phyloP scores from a whole-genome alignment of 2,797 vertebrate species.

The Phrynocephalus vlangalii region DNA sequence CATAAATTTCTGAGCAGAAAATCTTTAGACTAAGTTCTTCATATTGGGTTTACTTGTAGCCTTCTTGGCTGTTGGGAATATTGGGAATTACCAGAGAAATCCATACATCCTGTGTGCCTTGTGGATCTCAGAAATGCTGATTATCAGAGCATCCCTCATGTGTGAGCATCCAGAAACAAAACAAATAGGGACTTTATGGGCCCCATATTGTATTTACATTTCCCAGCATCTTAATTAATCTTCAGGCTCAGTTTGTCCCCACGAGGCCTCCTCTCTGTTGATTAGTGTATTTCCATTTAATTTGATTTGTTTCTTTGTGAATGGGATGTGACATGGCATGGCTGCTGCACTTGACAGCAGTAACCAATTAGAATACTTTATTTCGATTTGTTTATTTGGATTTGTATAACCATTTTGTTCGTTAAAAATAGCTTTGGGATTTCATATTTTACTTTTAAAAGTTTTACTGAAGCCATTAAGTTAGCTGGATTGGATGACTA shows the following conservation, averaged over 20 bases:
- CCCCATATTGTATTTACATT: conserved; percentile 38
- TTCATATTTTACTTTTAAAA: neutral
- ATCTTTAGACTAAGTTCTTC: neutral
- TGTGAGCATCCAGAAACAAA: conserved; percentile 13
- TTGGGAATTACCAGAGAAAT: neutral
- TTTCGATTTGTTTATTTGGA: neutral
- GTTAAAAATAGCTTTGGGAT: neutral
- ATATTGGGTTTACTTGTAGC: neutral
- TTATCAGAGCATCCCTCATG: neutral
- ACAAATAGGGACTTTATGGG: conserved; percentile 27
- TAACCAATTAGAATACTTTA: conserved; percentile 14
- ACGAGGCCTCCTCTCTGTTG: neutral
- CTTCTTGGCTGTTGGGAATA: neutral
- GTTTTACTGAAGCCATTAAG: neutral
- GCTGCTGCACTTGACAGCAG: conserved; percentile 15
- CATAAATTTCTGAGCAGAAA: neutral
- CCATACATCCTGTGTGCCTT: neutral
- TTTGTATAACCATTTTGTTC: neutral
- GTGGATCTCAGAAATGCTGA: conserved; percentile 7
- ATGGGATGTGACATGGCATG: conserved; percentile 30
- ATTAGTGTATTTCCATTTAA: conserved; percentile 28
- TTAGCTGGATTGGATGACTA: neutral
- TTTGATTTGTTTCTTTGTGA: conserved; percentile 38
- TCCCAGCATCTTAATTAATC: conserved; percentile 43
- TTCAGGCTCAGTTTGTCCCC: conserved; percentile 27